Percentiles rank a stretch among this genome's conserved stretches.
Conservation (phyloP, 2,113 vertebrate genomes). For the Panthera uncia region DNA sequence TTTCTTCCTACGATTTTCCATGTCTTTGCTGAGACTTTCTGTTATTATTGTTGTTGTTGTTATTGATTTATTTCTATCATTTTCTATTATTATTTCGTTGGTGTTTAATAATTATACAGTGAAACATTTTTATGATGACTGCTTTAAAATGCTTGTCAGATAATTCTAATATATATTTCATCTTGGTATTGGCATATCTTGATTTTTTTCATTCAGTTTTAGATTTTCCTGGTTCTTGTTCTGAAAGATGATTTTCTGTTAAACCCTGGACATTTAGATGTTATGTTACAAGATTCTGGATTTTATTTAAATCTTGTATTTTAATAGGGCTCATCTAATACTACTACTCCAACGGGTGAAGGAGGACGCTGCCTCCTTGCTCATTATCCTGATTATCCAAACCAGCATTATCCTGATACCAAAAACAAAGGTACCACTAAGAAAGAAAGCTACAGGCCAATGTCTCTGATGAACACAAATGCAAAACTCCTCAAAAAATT, state of each 20-base stretch:
- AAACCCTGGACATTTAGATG: not conserved
- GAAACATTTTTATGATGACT: not conserved
- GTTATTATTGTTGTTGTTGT: not conserved
- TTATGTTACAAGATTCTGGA: not conserved
- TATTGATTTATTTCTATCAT: not conserved
- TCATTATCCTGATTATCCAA: too few relatives aligned
- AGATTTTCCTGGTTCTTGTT: not conserved
- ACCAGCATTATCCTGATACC: too few relatives aligned
- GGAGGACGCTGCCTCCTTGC: not conserved
- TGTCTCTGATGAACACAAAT: too few relatives aligned
- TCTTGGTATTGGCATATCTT: not conserved
- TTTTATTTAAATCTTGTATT: not conserved
- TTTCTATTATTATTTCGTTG: not conserved
- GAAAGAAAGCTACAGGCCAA: too few relatives aligned
- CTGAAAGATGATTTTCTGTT: not conserved
- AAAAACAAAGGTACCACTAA: too few relatives aligned
- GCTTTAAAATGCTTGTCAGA: not conserved
- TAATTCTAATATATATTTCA: not conserved
- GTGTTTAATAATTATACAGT: not conserved
- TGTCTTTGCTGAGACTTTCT: not conserved
- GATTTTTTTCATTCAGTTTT: not conserved
- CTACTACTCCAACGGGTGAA: not conserved
- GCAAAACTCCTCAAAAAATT: too few relatives aligned
- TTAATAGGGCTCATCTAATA: not conserved
- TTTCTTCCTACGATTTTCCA: not conserved